Percentiles rank a stretch among this genome's conserved stretches.
phyloP scores from a whole-genome alignment of 2,888 invertebrate species.

The Eustalomyia histrio region DNA sequence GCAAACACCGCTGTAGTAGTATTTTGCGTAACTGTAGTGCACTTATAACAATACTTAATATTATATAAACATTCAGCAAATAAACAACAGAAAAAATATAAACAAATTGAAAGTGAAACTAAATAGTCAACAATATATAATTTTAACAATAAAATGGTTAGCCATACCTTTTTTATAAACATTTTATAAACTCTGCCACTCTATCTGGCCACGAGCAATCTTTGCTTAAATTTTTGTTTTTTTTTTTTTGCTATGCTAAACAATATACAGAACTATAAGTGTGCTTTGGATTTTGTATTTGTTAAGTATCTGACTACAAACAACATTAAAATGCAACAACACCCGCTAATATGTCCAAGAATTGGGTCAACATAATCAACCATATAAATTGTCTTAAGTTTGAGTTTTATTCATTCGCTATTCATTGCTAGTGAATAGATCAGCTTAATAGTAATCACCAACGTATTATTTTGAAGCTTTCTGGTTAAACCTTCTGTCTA shows the following conservation, averaged over 20 bases:
- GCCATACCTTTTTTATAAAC: constrained; percentile 40
- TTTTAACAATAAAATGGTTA: not conserved
- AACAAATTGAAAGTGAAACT: constrained; percentile 60
- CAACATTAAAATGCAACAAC: constrained; percentile 63
- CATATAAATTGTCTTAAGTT: constrained; percentile 56
- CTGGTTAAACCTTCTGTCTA: not conserved
- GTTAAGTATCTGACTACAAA: constrained; percentile 29
- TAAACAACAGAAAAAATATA: constrained; percentile 15
- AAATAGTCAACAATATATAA: constrained; percentile 30
- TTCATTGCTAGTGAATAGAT: not conserved
- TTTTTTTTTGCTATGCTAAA: not conserved
- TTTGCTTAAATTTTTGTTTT: constrained; percentile 21
- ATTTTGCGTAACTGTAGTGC: too few relatives aligned
- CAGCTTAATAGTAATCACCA: not conserved
- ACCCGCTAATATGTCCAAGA: constrained; percentile 70
- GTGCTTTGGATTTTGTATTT: constrained; percentile 11
- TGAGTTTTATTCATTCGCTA: not conserved
- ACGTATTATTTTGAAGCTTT: not conserved
- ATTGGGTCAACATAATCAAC: constrained; percentile 71
- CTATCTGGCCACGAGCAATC: constrained; percentile 64
- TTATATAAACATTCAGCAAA: not conserved
- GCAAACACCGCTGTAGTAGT: too few relatives aligned
- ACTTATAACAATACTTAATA: not conserved
- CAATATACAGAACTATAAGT: constrained; percentile 13
- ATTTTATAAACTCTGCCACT: constrained; percentile 31